A percentile compares a stretch with the other conserved stretches of the same genome.
Evolutionary conservation across 2,888 invertebrate genomes (phyloP).

Genomic region (Eupithecia inturbata): DNA sequence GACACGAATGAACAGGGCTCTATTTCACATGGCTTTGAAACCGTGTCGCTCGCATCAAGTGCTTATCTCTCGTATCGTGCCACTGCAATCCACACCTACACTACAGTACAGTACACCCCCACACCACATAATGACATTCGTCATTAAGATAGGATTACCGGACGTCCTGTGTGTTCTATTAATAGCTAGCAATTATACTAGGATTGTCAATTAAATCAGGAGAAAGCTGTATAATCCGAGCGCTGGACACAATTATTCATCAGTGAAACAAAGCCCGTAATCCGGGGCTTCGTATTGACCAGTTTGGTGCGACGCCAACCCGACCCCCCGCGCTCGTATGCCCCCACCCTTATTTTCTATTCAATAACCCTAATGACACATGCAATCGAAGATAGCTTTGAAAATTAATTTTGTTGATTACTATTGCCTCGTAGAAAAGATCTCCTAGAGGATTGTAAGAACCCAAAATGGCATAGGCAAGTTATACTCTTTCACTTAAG

Average conservation of each 20-base stretch:
- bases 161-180: conserved; percentile 66
- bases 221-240: conserved; percentile 78
- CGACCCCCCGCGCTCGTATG: conserved; percentile 47
- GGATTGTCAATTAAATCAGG: conserved; percentile 81
- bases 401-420: conserved; percentile 1
- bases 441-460: neutral
- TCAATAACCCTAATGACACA: conserved; percentile 64
- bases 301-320: conserved; percentile 53
- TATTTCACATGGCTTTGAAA: conserved; percentile 39
- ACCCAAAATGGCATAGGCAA: neutral
- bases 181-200: conserved; percentile 75
- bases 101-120: neutral
- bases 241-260: conserved; percentile 82
- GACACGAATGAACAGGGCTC: conserved; percentile 35
- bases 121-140: conserved; percentile 36
- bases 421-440: neutral
- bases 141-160: conserved; percentile 59
- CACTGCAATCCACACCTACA: conserved; percentile 28
- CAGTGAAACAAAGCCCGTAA: conserved; percentile 78
- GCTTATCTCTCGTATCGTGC: conserved; percentile 26
- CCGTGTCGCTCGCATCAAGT: conserved; percentile 36
- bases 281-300: conserved; percentile 73
- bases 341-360: conserved; percentile 63
- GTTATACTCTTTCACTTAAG: no score
- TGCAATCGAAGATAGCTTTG: conserved; percentile 42